phyloP scores from a whole-genome alignment of 2,888 invertebrate species.

The Dynastes grantii region DNA sequence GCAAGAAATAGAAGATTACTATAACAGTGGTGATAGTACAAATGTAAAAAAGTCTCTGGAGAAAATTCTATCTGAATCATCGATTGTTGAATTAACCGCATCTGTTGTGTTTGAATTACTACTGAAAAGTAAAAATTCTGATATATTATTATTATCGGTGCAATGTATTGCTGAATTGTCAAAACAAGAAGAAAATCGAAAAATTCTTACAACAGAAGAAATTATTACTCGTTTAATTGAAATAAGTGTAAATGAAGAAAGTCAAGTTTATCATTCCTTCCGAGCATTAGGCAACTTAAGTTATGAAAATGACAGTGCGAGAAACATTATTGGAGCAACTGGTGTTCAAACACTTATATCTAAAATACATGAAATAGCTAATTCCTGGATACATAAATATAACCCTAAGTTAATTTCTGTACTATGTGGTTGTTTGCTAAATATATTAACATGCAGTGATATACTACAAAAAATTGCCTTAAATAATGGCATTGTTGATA shows the following conservation, averaged over 20 bases:
- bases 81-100: conserved; percentile 72
- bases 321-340: conserved; percentile 70
- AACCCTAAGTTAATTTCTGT: conserved; percentile 71
- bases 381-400: conserved; percentile 50
- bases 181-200: conserved; percentile 84
- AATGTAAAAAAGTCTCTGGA: conserved; percentile 72
- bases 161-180: conserved; percentile 88
- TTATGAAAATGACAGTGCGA: conserved; percentile 85
- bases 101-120: conserved; percentile 70
- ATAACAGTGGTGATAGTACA: conserved; percentile 44
- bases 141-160: conserved; percentile 75
- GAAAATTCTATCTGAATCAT: conserved; percentile 70
- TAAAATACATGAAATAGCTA: conserved; percentile 58
- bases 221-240: conserved; percentile 76
- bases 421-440: conserved; percentile 84
- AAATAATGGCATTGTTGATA: conserved; percentile 73
- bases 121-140: conserved; percentile 70
- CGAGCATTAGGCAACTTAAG: conserved; percentile 92
- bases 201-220: conserved; percentile 77
- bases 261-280: conserved; percentile 81
- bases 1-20: conserved; percentile 18
- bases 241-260: conserved; percentile 71
- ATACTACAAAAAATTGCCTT: conserved; percentile 77
- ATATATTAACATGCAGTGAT: conserved; percentile 84
- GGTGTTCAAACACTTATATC: conserved; percentile 63